Evolutionary conservation across 2,797 vertebrate genomes (phyloP).

Genomic region (Gymnothorax reevesii): DNA sequence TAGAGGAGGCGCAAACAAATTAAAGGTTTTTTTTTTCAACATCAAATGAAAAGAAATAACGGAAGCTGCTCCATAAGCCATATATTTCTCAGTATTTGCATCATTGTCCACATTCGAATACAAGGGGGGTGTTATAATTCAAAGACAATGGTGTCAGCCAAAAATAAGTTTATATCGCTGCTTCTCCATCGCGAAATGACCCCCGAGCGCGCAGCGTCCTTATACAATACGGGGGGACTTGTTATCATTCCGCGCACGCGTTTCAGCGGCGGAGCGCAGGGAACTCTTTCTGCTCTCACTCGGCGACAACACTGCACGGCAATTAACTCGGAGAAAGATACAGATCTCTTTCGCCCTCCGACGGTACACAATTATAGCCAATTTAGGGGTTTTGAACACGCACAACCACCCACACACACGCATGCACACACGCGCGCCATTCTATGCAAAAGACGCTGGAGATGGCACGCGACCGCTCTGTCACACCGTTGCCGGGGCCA

Average conservation of each 20-base stretch:
- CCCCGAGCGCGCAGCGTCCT: background rate
- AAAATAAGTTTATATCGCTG: background rate
- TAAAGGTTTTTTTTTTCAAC: background rate
- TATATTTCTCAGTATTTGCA: background rate
- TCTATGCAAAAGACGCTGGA: background rate
- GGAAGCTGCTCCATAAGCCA: background rate
- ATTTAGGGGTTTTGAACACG: background rate
- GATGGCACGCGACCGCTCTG: background rate
- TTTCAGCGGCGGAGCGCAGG: background rate
- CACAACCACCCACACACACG: background rate
- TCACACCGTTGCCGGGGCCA: background rate
- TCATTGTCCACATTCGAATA: background rate
- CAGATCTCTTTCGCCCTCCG: background rate
- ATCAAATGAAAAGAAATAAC: background rate
- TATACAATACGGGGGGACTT: background rate
- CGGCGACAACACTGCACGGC: background rate
- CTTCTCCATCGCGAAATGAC: background rate
- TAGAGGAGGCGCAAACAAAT: background rate
- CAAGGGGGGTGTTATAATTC: too few relatives aligned
- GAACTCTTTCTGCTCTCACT: background rate
- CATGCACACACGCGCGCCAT: background rate
- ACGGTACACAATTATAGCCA: background rate
- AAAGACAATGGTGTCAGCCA: background rate
- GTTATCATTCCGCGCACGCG: conserved; percentile 12
- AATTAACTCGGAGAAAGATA: background rate